Percentiles rank a stretch among this genome's conserved stretches.
Evolutionary conservation across 1,140 invertebrate genomes (phyloP).

Genomic region (Solenopsis invicta): DNA sequence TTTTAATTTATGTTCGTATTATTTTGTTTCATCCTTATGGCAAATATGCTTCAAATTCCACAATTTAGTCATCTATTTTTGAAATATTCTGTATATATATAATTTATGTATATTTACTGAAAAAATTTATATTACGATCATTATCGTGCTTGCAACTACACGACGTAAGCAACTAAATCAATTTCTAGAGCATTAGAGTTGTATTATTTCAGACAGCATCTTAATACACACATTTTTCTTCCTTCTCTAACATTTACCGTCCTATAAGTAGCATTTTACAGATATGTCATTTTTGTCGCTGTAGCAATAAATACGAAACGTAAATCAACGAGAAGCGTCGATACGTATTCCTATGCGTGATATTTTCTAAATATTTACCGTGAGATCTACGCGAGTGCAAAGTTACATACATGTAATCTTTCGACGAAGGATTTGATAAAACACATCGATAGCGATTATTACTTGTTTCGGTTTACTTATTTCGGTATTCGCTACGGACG

Average conservation of each 20-base stretch:
- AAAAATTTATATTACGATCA: not conserved
- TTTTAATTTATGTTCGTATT: not conserved
- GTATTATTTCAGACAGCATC: slow-evolving; percentile 29
- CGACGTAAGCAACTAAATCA: slow-evolving; percentile 19
- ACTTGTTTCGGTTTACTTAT: slow-evolving; percentile 69
- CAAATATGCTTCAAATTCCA: not conserved
- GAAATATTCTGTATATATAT: not conserved
- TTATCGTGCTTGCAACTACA: not conserved
- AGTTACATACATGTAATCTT: slow-evolving; percentile 80
- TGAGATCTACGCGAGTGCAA: slow-evolving; percentile 76
- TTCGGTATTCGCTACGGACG: slow-evolving; percentile 71
- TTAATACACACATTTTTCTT: slow-evolving; percentile 39
- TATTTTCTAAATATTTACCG: slow-evolving; percentile 74
- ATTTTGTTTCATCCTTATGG: not conserved
- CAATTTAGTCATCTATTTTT: not conserved
- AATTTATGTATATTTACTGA: not conserved
- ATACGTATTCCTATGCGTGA: slow-evolving; percentile 55
- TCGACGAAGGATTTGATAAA: slow-evolving; percentile 76
- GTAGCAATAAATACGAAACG: slow-evolving; percentile 39
- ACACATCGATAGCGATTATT: slow-evolving; percentile 79
- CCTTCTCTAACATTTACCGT: slow-evolving; percentile 48
- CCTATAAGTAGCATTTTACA: slow-evolving; percentile 38
- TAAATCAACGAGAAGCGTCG: slow-evolving; percentile 56
- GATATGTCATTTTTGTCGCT: slow-evolving; percentile 68
- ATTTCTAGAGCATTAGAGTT: slow-evolving; percentile 54